phyloP scores from a whole-genome alignment of 2,113 vertebrate species.

The Phaethornis superciliosus region DNA sequence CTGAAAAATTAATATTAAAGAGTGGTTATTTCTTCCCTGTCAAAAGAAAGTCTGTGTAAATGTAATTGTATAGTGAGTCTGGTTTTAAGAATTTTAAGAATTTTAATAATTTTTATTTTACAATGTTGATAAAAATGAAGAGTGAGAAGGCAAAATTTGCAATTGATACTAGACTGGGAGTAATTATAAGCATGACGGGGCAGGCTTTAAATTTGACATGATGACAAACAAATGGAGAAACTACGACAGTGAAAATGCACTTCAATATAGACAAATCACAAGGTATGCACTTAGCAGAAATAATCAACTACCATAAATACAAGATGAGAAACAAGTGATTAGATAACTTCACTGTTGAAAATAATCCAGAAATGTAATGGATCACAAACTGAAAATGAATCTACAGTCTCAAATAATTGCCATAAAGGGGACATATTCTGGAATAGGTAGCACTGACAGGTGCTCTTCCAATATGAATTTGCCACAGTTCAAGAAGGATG shows the following conservation, averaged over 20 bases:
- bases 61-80: not conserved
- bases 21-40: not conserved
- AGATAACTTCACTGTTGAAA: not conserved
- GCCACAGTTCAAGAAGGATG: not conserved
- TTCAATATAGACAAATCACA: not conserved
- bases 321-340: not conserved
- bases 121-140: not conserved
- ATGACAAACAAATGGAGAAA: not conserved
- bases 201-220: not conserved
- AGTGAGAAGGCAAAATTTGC: not conserved
- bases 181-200: not conserved
- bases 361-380: not conserved
- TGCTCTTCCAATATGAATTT: not conserved
- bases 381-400: not conserved
- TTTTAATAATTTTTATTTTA: not conserved
- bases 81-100: not conserved
- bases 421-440: not conserved
- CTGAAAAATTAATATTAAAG: not conserved
- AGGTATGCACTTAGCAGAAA: slow-evolving; percentile 5
- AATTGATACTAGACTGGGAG: not conserved
- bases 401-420: not conserved
- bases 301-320: not conserved
- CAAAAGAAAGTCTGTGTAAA: not conserved
- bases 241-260: not conserved
- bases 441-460: fast-evolving